Evolutionary conservation across 2,888 invertebrate species (phyloP).

Genomic region (Tenthredo scrophulariae): DNA sequence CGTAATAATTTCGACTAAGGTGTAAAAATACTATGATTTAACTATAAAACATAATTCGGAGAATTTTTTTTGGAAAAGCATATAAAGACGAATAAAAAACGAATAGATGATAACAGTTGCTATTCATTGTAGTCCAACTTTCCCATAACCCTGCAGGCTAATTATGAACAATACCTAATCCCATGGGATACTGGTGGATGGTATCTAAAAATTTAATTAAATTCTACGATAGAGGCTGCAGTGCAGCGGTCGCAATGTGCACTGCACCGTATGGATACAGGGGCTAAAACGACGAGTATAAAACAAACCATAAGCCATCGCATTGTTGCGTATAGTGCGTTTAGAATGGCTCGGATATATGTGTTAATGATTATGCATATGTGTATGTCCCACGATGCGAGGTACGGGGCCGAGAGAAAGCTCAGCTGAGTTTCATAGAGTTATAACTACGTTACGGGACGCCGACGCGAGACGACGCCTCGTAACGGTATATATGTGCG

Average conservation of each 20-base stretch:
- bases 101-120: not conserved
- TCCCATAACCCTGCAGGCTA: constrained; percentile 11
- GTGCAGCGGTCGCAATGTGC: not conserved
- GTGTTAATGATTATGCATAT: constrained; percentile 63
- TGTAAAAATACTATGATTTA: no score
- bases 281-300: not conserved
- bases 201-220: constrained; percentile 48
- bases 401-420: constrained; percentile 10
- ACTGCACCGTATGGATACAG: not conserved
- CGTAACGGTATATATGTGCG: constrained; percentile 3
- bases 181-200: not conserved
- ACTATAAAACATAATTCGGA: no score
- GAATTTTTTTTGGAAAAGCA: no score
- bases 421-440: not conserved
- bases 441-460: not conserved
- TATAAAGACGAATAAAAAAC: not conserved
- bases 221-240: not conserved
- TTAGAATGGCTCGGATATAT: constrained; percentile 59
- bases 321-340: constrained; percentile 57
- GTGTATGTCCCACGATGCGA: not conserved
- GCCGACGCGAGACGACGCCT: not conserved
- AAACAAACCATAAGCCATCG: constrained; percentile 41
- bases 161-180: constrained; percentile 31
- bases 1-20: no score
- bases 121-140: not conserved